Evolutionary conservation across 2,797 vertebrate species (phyloP).

Genomic region (Periparus ater): DNA sequence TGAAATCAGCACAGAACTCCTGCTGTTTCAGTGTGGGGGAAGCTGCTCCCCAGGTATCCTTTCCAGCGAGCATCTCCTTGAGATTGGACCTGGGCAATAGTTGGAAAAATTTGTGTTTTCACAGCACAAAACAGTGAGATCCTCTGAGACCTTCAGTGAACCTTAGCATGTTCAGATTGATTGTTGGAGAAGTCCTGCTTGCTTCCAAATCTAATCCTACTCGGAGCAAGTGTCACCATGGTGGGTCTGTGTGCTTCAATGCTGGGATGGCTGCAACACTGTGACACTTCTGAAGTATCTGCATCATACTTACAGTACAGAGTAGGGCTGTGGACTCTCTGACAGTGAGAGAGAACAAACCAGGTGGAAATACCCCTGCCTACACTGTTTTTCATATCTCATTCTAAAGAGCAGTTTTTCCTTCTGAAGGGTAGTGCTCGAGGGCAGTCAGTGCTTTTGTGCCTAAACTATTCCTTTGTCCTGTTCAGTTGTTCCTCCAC

Average conservation of each 20-base stretch:
- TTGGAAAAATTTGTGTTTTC: neutral
- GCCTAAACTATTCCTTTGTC: neutral
- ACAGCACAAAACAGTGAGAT: neutral
- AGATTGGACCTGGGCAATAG: neutral
- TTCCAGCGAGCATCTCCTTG: neutral
- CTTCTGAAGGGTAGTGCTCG: neutral
- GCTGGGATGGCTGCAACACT: neutral
- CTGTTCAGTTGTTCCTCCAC: neutral
- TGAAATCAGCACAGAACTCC: neutral
- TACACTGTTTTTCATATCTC: neutral
- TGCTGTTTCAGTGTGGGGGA: neutral
- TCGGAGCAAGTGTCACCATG: accelerated
- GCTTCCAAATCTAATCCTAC: neutral
- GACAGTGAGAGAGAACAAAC: neutral
- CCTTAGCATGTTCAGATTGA: neutral
- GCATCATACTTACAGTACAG: neutral
- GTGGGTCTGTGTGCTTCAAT: neutral
- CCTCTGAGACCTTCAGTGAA: neutral
- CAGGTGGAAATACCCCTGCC: neutral
- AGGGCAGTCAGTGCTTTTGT: neutral
- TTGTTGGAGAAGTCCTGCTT: neutral
- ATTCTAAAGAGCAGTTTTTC: neutral
- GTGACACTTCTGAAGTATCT: accelerated
- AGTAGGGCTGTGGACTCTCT: neutral
- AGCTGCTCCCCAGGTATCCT: neutral